These are phyloP conservation scores for Sterna hirundo DNA, from an alignment of 2,113 vertebrate species.

Conservation along the genomic window DNA sequence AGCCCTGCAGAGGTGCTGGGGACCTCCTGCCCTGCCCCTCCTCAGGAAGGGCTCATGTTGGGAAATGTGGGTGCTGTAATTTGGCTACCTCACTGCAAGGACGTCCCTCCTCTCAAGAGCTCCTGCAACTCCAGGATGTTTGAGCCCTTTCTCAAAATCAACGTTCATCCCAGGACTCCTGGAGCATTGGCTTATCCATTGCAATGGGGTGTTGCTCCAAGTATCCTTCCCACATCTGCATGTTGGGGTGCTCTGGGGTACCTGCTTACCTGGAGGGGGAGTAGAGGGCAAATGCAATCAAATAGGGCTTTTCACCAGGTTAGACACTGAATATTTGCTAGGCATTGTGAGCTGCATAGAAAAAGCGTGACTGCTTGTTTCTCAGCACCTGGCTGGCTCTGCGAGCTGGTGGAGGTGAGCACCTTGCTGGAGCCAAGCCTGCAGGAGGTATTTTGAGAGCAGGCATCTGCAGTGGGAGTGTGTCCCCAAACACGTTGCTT, in stretches of 20 bases:
- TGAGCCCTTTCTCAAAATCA: background rate
- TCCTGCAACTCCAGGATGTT: background rate
- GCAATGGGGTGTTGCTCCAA: background rate
- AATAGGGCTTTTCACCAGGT: background rate
- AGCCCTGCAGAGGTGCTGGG: background rate
- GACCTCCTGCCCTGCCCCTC: background rate
- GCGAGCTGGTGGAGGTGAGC: background rate
- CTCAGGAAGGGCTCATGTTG: background rate
- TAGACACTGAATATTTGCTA: background rate
- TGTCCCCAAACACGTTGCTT: background rate
- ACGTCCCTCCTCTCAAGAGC: background rate
- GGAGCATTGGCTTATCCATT: background rate
- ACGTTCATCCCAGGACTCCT: background rate
- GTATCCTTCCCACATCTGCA: background rate
- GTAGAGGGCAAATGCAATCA: background rate
- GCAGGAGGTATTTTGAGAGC: background rate
- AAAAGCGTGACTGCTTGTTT: background rate
- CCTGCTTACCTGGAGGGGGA: background rate
- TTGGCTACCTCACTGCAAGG: background rate
- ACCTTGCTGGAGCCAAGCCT: background rate
- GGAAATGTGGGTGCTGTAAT: background rate
- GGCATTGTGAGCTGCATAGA: accelerated
- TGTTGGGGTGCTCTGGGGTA: background rate
- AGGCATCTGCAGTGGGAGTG: background rate
- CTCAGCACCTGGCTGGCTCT: background rate